Conservation (phyloP, 2,113 vertebrate genomes). For the Microtus ochrogaster region DNA sequence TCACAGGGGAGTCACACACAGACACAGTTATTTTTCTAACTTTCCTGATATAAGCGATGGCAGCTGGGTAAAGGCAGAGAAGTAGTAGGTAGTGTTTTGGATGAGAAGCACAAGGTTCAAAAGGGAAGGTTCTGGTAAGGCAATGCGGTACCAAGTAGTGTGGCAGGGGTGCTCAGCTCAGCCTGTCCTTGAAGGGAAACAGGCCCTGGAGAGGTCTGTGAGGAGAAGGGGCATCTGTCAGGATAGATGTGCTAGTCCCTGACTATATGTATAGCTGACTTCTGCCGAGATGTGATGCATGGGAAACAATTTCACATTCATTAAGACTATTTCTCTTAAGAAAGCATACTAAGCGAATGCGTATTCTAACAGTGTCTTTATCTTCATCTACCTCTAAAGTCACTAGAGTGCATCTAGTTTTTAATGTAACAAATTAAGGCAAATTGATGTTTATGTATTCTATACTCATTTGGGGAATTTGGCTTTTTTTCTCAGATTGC, state of each 20-base stretch:
- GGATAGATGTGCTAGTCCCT: too few relatives aligned
- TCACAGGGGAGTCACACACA: too few relatives aligned
- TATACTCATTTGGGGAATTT: background rate
- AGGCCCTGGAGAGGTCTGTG: background rate
- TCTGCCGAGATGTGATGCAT: accelerated
- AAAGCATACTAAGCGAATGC: background rate
- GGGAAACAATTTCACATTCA: background rate
- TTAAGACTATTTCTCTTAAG: background rate
- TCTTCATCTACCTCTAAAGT: background rate
- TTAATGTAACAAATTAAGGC: background rate
- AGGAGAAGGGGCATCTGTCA: background rate
- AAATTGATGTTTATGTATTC: background rate
- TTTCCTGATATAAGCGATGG: background rate
- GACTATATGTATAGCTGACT: background rate
- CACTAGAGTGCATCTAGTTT: background rate
- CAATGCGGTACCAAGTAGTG: background rate
- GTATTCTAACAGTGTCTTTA: background rate
- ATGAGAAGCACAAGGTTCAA: background rate
- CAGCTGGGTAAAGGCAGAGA: background rate
- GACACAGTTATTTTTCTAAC: background rate
- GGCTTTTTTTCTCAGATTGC: background rate
- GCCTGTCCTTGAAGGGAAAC: too few relatives aligned
- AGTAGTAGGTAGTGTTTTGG: background rate
- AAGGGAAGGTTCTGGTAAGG: background rate
- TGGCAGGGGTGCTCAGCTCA: background rate